Evolutionary conservation across 2,797 vertebrate species (phyloP).

Genomic region (Jordanella pulchra): DNA sequence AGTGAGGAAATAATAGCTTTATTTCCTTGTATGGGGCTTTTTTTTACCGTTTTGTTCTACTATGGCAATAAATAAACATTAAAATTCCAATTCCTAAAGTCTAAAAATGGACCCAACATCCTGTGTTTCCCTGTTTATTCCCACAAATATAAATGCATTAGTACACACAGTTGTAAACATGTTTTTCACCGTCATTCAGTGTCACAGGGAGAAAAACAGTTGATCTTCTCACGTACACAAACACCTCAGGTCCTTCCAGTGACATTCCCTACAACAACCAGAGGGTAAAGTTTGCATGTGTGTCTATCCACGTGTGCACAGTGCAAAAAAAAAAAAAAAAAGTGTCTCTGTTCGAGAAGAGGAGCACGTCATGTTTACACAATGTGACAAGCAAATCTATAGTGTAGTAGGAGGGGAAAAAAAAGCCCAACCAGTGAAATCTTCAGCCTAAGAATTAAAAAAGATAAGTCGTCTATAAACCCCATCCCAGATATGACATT

Average conservation of each 20-base stretch:
- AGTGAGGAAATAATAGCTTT: neutral
- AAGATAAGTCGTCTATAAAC: slow-evolving; percentile 60
- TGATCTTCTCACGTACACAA: slow-evolving; percentile 21
- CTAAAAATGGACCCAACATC: neutral
- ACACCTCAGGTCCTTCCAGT: slow-evolving; percentile 30
- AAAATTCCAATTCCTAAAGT: neutral
- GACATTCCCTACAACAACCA: slow-evolving; percentile 41
- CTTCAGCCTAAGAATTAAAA: slow-evolving; percentile 55
- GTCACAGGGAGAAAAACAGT: slow-evolving; percentile 9
- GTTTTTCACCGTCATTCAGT: neutral
- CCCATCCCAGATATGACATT: slow-evolving; percentile 63
- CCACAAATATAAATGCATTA: neutral
- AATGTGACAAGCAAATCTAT: slow-evolving; percentile 72
- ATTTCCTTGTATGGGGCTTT: neutral
- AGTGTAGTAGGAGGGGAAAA: slow-evolving; percentile 6
- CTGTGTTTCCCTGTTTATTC: neutral
- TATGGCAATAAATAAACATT: neutral
- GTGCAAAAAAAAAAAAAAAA: slow-evolving; percentile 8
- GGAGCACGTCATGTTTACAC: slow-evolving; percentile 61
- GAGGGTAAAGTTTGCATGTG: slow-evolving; percentile 40
- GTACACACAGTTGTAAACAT: neutral
- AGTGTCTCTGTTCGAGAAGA: slow-evolving; percentile 10
- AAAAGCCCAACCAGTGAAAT: slow-evolving; percentile 47
- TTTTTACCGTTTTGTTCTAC: neutral
- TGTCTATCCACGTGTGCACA: slow-evolving; percentile 8